Percentiles rank a stretch among this genome's conserved stretches.
Conservation (phyloP, 2,797 vertebrate species). For the Acridotheres tristis region DNA sequence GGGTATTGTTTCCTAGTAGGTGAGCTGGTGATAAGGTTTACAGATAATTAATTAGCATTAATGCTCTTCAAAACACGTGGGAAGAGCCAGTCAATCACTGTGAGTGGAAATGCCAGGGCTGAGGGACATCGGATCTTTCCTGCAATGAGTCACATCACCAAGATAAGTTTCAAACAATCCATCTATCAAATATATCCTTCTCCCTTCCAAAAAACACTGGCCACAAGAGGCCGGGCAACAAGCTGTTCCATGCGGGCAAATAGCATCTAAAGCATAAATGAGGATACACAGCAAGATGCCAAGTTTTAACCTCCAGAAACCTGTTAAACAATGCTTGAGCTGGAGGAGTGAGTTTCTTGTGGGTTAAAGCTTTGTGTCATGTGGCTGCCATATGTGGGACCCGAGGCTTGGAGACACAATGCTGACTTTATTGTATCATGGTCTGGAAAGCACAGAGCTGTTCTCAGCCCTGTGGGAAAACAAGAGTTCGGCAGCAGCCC, state of each 20-base stretch:
- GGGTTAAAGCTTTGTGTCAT: background rate
- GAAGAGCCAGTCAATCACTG: background rate
- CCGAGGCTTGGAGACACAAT: background rate
- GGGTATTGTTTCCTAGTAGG: background rate
- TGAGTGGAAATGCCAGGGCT: background rate
- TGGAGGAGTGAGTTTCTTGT: background rate
- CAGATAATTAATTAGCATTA: conserved; percentile 28
- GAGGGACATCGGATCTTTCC: background rate
- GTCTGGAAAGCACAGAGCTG: background rate
- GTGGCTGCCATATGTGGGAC: background rate
- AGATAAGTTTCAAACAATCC: background rate
- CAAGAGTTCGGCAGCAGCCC: accelerated
- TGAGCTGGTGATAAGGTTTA: background rate
- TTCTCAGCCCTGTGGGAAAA: background rate
- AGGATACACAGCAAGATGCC: background rate
- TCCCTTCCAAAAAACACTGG: background rate
- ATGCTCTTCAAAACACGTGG: background rate
- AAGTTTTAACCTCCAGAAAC: background rate
- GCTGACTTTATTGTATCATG: background rate
- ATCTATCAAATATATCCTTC: background rate
- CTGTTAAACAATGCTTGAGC: background rate
- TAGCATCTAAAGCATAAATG: background rate
- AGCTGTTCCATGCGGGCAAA: background rate
- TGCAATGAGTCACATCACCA: background rate
- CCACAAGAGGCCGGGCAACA: background rate